Conservation (phyloP, 2,797 vertebrate genomes). For the Benthosema pterotum region DNA sequence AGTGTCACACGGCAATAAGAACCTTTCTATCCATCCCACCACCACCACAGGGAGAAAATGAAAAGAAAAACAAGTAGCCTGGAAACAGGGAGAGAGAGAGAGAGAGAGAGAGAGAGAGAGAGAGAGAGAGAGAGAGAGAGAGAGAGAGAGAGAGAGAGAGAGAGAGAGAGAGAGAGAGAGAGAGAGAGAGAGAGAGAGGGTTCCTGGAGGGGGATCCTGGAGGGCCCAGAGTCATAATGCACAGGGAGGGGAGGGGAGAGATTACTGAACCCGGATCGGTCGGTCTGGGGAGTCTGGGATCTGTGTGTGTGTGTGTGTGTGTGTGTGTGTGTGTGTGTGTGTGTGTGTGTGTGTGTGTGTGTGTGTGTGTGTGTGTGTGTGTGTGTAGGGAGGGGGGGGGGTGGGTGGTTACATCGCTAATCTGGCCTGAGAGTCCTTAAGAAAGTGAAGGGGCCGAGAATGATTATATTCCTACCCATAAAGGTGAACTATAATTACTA, state of each 20-base stretch:
- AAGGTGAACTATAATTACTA: slow-evolving; percentile 52
- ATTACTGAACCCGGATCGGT: slow-evolving; percentile 77
- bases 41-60: slow-evolving; percentile 75
- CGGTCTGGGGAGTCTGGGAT: neutral
- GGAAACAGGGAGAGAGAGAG: too few species aligned
- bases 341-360: too few species aligned
- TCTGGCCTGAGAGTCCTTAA: slow-evolving; percentile 73
- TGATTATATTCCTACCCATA: slow-evolving; percentile 39
- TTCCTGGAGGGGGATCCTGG: slow-evolving; percentile 67
- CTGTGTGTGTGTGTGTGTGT: too few species aligned
- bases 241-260: slow-evolving; percentile 63
- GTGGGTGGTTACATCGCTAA: slow-evolving; percentile 69
- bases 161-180: too few species aligned
- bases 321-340: too few species aligned
- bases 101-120: too few species aligned
- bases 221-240: slow-evolving; percentile 68
- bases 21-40: slow-evolving; percentile 76
- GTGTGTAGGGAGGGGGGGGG: slow-evolving; percentile 57
- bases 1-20: slow-evolving; percentile 82
- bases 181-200: too few species aligned
- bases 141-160: too few species aligned
- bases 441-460: slow-evolving; percentile 65
- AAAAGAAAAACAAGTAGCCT: slow-evolving; percentile 84
- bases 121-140: too few species aligned
- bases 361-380: too few species aligned